Base-by-base conservation (phyloP, 2,888 invertebrate genomes). In the Melolontha melolontha region DNA sequence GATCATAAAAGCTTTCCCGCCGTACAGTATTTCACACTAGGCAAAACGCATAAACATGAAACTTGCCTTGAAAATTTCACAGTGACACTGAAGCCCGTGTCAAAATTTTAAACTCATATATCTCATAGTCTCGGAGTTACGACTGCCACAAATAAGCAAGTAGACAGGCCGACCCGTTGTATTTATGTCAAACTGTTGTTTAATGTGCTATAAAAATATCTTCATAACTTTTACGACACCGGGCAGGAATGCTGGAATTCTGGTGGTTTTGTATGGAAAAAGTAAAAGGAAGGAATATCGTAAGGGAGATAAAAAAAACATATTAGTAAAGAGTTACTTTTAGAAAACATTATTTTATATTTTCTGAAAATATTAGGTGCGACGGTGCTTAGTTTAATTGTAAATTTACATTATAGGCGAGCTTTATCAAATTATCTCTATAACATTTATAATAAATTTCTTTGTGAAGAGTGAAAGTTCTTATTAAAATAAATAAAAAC, bases 181-280 rank as follows among this genome's bases (percentile, higher is more conserved):
- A 51, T 51, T 51, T 51, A 51, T 29, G 22, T 27, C 27, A 51
- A 12, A 29, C 12, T 51, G 51, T 29, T 51, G 51, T 51, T 51
- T 51, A 51, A 51, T 51, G 51, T 29, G 27, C 51, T 29, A 51
- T 51, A 51, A 51, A 51, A 51, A 51, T 51, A 51, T 51, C 51
- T 51, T 22, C 51, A 22, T 51, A 27, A 27, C 51, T 22, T 51
- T 51, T 51, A 51, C 27, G 12, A 27, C 51, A 11, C 29, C 5
- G 22, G 22, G 27, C 27, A 27, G 51, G 12, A 51, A 29, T 27
- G n/a, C 22, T 5, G 51, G 34, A 34, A 34, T 34, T 2, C 11
- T 0, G 22, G 5, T 29, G n/a, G 51, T 29, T 51, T 29, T 11
- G 7, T 12, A 22, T 51, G 6, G n/a, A 12, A 51, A 51, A 51